A percentile compares a stretch with the other conserved stretches of the same genome.
phyloP scores from a whole-genome alignment of 2,888 invertebrate genomes.

The Trachelus stipa region DNA sequence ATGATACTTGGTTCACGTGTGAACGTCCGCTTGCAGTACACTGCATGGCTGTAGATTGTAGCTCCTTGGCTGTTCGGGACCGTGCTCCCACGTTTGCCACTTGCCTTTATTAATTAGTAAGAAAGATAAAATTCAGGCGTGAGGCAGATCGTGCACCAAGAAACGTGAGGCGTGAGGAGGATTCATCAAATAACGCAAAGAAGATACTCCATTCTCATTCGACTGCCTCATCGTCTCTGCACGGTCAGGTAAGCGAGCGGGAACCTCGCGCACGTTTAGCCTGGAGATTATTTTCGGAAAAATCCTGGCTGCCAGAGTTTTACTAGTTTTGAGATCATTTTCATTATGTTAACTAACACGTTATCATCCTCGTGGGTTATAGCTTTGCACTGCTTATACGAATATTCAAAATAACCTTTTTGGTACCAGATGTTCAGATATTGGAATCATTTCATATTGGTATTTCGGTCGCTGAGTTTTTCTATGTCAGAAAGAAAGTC shows the following conservation, averaged over 20 bases:
- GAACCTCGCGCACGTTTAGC: constrained; percentile 1
- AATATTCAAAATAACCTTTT: background rate
- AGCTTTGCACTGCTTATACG: background rate
- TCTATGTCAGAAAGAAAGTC: background rate
- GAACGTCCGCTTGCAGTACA: background rate
- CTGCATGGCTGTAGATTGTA: background rate
- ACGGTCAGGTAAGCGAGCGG: constrained; percentile 10
- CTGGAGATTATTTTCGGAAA: constrained; percentile 2
- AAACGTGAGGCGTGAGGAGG: background rate
- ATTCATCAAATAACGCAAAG: background rate
- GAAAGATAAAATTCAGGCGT: background rate
- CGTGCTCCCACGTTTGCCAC: background rate
- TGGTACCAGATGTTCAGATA: background rate
- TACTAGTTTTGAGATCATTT: background rate
- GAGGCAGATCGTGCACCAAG: background rate
- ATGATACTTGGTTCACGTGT: background rate
- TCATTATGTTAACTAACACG: background rate
- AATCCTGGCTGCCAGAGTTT: background rate
- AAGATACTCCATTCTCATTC: background rate
- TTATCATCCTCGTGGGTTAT: background rate
- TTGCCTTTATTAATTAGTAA: background rate
- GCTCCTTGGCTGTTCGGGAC: background rate
- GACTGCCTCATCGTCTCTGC: background rate
- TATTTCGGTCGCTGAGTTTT: background rate
- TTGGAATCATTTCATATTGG: background rate